phyloP scores from a whole-genome alignment of 2,888 invertebrate species.

The Malthinus seriepunctatus region DNA sequence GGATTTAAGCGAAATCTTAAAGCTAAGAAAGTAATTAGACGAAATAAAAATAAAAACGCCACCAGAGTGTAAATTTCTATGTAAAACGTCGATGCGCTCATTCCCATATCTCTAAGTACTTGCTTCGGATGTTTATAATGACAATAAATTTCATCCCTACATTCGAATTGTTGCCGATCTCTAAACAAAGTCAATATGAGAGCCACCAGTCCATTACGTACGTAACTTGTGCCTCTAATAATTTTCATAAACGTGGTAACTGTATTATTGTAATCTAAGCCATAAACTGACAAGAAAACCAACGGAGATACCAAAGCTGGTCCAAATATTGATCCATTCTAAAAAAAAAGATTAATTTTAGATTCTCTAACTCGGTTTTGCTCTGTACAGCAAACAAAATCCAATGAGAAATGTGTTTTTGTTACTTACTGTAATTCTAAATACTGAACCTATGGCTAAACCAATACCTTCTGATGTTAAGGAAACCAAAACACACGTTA shows the following conservation, averaged over 20 bases:
- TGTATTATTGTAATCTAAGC: constrained; percentile 60
- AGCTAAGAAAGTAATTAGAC: constrained; percentile 21
- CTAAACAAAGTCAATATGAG: background rate
- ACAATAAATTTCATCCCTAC: constrained; percentile 23
- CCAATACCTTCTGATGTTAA: constrained; percentile 77
- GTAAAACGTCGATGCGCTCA: constrained; percentile 13
- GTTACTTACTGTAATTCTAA: constrained; percentile 60
- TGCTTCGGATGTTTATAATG: constrained; percentile 27
- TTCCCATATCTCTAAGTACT: constrained; percentile 24
- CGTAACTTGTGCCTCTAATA: background rate
- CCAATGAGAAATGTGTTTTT: too few species aligned
- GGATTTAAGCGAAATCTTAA: constrained; percentile 25
- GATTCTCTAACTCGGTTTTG: too few species aligned
- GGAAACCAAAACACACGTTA: constrained; percentile 63
- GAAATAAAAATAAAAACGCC: constrained; percentile 13
- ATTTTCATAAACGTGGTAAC: background rate
- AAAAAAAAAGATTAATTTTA: constrained; percentile 42
- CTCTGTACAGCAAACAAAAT: too few species aligned
- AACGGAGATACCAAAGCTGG: constrained; percentile 62
- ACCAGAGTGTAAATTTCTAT: constrained; percentile 16
- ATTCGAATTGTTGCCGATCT: constrained; percentile 3
- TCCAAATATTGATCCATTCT: constrained; percentile 66
- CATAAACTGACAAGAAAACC: constrained; percentile 63
- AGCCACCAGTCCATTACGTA: background rate
- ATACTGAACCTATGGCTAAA: constrained; percentile 66